These are phyloP conservation scores for Hipparchia sbordonii DNA, from an alignment of 2,888 invertebrate species.

Conservation along the genomic window DNA sequence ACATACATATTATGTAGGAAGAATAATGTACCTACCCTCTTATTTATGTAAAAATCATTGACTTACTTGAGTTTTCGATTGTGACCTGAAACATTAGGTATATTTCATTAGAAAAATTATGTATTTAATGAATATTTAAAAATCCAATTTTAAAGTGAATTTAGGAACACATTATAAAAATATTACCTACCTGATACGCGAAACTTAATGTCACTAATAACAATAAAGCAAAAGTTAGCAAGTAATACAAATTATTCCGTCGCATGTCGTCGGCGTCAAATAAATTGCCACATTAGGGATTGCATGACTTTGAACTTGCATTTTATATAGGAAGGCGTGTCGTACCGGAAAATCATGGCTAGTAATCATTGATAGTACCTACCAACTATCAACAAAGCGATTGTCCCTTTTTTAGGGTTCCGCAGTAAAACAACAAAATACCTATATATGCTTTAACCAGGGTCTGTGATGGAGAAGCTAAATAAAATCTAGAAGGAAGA, in stretches of 20 bases:
- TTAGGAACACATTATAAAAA: background rate
- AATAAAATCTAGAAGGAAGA: no score
- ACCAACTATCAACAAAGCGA: constrained; percentile 29
- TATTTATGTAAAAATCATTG: background rate
- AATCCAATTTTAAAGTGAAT: background rate
- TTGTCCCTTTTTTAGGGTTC: constrained; percentile 29
- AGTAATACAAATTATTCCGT: constrained; percentile 50
- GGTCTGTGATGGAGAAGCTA: no score
- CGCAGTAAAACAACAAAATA: no score
- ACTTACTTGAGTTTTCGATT: constrained; percentile 40
- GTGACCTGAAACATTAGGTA: constrained; percentile 50
- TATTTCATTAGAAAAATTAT: constrained; percentile 1
- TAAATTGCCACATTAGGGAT: constrained; percentile 55
- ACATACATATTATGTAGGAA: background rate
- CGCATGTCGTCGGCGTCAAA: constrained; percentile 59
- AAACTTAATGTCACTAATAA: constrained; percentile 45
- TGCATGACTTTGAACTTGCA: constrained; percentile 77
- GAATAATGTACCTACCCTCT: background rate
- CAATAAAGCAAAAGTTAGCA: constrained; percentile 51
- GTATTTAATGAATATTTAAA: no score
- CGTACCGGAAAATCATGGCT: constrained; percentile 65
- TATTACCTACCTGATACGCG: constrained; percentile 61
- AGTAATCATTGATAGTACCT: constrained; percentile 49
- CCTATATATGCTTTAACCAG: no score
- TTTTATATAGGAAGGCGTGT: constrained; percentile 78